phyloP scores from a whole-genome alignment of 2,888 invertebrate species.

The Trichacis sp. region DNA sequence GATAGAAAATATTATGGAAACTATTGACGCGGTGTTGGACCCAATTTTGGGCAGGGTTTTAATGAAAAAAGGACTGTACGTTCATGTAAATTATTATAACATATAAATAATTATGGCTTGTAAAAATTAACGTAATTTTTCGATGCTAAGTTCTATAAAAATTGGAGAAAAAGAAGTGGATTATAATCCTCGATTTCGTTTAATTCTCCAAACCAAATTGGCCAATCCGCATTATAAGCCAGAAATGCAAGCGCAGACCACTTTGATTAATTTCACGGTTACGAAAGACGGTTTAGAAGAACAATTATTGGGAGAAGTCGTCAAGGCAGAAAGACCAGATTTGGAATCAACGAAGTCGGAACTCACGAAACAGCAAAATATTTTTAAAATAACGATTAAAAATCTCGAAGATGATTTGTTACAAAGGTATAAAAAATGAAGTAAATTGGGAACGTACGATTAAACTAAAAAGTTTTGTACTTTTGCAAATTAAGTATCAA shows the following conservation, averaged over 20 bases:
- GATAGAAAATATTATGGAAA: slow-evolving; percentile 91
- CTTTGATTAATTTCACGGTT: slow-evolving; percentile 95
- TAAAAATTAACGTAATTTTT: no score
- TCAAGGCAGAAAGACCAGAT: slow-evolving; percentile 92
- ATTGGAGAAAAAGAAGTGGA: slow-evolving; percentile 95
- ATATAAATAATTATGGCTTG: no score
- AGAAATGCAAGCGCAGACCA: slow-evolving; percentile 96
- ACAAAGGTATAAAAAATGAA: slow-evolving; percentile 67
- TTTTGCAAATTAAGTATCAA: not conserved
- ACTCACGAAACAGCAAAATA: slow-evolving; percentile 92
- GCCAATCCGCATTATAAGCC: slow-evolving; percentile 97
- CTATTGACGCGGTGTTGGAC: slow-evolving; percentile 90
- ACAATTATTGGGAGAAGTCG: slow-evolving; percentile 92
- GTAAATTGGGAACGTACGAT: not conserved
- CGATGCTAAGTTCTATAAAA: slow-evolving; percentile 79
- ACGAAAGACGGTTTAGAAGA: slow-evolving; percentile 94
- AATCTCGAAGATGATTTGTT: slow-evolving; percentile 91
- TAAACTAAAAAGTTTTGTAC: no score
- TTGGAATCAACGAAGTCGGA: slow-evolving; percentile 85
- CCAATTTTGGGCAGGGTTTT: slow-evolving; percentile 88
- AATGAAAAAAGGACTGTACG: slow-evolving; percentile 84
- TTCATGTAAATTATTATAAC: no score
- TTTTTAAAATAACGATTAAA: slow-evolving; percentile 93
- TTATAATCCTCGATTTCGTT: slow-evolving; percentile 83
- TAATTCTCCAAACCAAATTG: slow-evolving; percentile 92